Conservation (phyloP, 2,888 invertebrate species). For the Oscheius sp. region DNA sequence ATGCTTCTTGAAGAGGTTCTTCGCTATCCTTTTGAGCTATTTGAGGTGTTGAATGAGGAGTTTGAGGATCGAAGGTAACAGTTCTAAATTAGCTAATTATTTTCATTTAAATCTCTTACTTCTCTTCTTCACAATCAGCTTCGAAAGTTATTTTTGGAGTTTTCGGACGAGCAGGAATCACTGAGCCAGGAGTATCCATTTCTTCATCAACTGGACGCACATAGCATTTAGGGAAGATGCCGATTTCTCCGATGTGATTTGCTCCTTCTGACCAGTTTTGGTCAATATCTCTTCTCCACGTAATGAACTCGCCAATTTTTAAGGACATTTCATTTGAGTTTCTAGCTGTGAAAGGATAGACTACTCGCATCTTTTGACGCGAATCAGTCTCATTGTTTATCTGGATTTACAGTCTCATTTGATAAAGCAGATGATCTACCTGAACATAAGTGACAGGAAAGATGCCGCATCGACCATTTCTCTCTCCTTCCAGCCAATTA, state of each 20-base stretch:
- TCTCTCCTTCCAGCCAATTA: conserved; percentile 67
- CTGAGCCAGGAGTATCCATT: conserved; percentile 9
- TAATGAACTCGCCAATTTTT: conserved; percentile 59
- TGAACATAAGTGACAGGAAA: conserved; percentile 65
- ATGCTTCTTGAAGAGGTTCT: not conserved
- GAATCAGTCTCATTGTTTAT: conserved; percentile 23
- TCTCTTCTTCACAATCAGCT: conserved; percentile 9
- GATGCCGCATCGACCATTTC: conserved; percentile 63
- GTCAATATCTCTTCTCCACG: conserved; percentile 57
- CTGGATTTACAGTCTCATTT: not conserved
- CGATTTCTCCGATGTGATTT: conserved; percentile 61
- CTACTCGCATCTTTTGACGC: conserved; percentile 46
- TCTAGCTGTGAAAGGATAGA: conserved; percentile 63
- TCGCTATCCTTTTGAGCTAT: not conserved
- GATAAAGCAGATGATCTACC: conserved; percentile 31
- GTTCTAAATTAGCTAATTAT: not conserved
- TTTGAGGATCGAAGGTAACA: conserved; percentile 10
- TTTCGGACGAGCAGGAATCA: conserved; percentile 51
- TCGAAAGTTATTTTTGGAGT: conserved; percentile 47
- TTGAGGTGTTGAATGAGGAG: conserved; percentile 1
- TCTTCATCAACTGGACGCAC: conserved; percentile 39
- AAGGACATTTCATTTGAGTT: conserved; percentile 59
- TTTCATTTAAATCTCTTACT: not conserved
- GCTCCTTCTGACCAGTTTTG: conserved; percentile 62
- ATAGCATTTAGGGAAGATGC: conserved; percentile 64